phyloP scores from a whole-genome alignment of 2,797 vertebrate genomes.

The Eidolon dupreanum region DNA sequence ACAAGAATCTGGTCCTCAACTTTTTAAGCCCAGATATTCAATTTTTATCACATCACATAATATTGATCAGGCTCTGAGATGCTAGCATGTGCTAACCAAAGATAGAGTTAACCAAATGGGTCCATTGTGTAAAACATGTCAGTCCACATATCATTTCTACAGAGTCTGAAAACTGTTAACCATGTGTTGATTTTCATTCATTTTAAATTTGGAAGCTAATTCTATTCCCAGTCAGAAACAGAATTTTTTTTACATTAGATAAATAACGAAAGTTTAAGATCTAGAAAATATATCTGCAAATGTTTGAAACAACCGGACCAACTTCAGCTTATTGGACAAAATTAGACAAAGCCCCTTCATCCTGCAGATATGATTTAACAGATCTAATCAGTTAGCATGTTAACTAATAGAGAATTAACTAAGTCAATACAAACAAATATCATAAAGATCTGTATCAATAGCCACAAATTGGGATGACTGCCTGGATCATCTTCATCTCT shows the following conservation, averaged over 20 bases:
- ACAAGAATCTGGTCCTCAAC: neutral
- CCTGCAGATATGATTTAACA: neutral
- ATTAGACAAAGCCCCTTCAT: neutral
- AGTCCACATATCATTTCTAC: neutral
- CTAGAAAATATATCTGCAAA: neutral
- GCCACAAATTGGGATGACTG: neutral
- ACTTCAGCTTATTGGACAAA: neutral
- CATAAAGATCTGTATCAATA: neutral
- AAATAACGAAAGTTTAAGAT: constrained; percentile 7
- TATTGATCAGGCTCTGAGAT: neutral
- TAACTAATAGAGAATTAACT: neutral
- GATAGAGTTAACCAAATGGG: neutral
- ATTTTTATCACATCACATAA: neutral
- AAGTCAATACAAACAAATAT: neutral
- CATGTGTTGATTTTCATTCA: neutral
- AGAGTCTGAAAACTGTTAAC: neutral
- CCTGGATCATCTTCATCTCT: neutral
- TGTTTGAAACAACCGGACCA: neutral
- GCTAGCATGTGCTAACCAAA: neutral
- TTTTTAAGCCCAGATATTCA: neutral
- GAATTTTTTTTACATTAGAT: neutral
- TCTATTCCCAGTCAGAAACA: neutral
- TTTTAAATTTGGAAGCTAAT: neutral
- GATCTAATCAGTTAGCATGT: neutral
- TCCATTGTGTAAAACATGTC: neutral